Percentiles rank a stretch among this genome's conserved stretches.
phyloP scores from a whole-genome alignment of 2,888 invertebrate genomes.

The Microctonus brassicae region DNA sequence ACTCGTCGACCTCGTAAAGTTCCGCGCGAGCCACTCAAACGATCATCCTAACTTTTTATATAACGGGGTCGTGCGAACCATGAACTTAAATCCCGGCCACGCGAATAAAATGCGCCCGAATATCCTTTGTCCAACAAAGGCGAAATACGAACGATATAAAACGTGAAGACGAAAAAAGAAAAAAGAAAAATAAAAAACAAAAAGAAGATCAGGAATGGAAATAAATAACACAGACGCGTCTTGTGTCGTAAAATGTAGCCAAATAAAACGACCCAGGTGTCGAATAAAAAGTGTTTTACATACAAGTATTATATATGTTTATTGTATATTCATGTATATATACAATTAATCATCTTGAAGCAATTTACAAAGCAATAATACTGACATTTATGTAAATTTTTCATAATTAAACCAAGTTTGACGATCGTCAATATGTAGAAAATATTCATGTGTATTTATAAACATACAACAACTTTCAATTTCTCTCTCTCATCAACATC shows the following conservation, averaged over 20 bases:
- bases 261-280: background rate
- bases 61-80: constrained; percentile 56
- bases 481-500: background rate
- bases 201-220: background rate
- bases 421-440: background rate
- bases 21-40: constrained; percentile 9
- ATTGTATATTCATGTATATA: background rate
- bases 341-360: background rate
- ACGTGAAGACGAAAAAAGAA: background rate
- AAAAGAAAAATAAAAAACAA: too few species aligned
- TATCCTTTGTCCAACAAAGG: background rate
- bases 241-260: background rate
- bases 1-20: background rate
- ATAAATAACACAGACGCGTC: background rate
- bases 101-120: constrained; percentile 7
- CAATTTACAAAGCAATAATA: background rate
- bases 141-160: background rate
- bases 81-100: constrained; percentile 45
- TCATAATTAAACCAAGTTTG: background rate
- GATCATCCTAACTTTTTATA: constrained; percentile 15
- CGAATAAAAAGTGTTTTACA: too few species aligned
- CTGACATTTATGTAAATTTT: background rate
- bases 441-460: background rate
- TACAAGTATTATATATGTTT: too few species aligned
- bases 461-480: constrained; percentile 14